Evolutionary conservation across 2,797 vertebrate genomes (phyloP), one percentile per base, ranked within the genome.

Genomic region (Lepidocolaptes lacrymiger): DNA sequence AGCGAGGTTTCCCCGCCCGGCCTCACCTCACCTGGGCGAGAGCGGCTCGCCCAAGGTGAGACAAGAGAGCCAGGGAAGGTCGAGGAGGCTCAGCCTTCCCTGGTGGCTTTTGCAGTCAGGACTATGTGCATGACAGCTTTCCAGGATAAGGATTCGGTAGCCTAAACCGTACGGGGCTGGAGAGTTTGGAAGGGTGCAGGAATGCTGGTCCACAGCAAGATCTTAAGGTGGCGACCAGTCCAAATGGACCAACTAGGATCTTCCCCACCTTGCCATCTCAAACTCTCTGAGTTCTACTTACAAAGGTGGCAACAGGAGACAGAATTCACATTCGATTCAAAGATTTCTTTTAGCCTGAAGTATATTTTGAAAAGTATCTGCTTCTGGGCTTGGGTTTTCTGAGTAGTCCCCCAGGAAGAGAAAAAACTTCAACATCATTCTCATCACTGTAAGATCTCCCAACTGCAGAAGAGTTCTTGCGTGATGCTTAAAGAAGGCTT

Each of bases 51-150:
- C 41, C 21, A 34, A 7, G 32, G 46, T 10, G 13, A 64, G 51
- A 59, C 46, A 32, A 21, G 66, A 34, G 54, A 32, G 27, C n/a
- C 39, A 0, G 20, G 44, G 17, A 8, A n/a, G 12, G 19, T 7
- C 4, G 36, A 14, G 8, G 28, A 9, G 14, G 12, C 5, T 2
- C 36, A 15, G n/a, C 24, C 24, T 23, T 3, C 4, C 21, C 11
- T 15, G 26, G 48, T 28, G 20, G 10, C 21, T 11, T 26, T 7
- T 21, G 54, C 39, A 68, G 68, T 32, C 46, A n/a, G 30, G n/a
- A 21, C 30, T 27, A 6, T 0, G 1, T 5, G 51, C 5, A 2
- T 14, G 12, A 4, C 1, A 17, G 17, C 15, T 73, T n/a, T 43
- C n/a, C 9, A 8, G 36, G 24, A 5, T 6, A 4, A 26, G 23